Evolutionary conservation across 1,140 invertebrate genomes (phyloP).

Genomic region (Drosophila obscura): DNA sequence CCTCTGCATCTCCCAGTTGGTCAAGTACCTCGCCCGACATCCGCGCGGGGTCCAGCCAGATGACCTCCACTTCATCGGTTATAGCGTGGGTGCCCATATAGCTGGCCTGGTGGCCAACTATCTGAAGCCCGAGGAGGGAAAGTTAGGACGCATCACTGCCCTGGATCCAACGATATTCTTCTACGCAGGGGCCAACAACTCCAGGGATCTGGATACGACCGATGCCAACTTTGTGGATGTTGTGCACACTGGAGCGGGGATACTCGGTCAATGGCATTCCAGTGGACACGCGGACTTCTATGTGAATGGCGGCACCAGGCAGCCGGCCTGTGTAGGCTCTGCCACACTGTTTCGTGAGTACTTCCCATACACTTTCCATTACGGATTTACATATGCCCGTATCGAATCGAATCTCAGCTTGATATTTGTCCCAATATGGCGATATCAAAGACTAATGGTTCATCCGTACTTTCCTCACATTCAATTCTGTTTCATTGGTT

Average conservation of each 20-base stretch:
- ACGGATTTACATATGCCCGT: neutral
- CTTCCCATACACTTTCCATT: too few species aligned
- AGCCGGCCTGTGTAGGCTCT: conserved; percentile 91
- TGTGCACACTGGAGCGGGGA: conserved; percentile 94
- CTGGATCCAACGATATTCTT: conserved; percentile 93
- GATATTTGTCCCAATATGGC: too few species aligned
- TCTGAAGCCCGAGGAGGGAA: conserved; percentile 86
- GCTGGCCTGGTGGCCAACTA: conserved; percentile 92
- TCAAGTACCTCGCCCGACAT: conserved; percentile 91
- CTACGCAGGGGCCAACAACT: conserved; percentile 91
- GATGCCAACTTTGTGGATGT: conserved; percentile 95
- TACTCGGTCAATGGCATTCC: conserved; percentile 92
- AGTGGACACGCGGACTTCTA: conserved; percentile 96
- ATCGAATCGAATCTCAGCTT: neutral
- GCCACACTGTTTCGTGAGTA: conserved; percentile 91
- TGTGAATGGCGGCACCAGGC: conserved; percentile 94
- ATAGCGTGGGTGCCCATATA: conserved; percentile 94
- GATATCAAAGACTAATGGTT: neutral
- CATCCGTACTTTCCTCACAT: neutral
- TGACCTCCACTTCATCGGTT: conserved; percentile 91
- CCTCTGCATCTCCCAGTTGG: conserved; percentile 91
- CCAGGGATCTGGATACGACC: conserved; percentile 91
- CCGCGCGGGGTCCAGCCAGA: conserved; percentile 89
- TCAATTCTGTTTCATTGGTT: neutral
- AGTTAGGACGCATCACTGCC: conserved; percentile 92